A percentile compares a stretch with the other conserved stretches of the same genome.
Evolutionary conservation across 2,797 vertebrate genomes (phyloP).

Genomic region (Syncerus caffer): DNA sequence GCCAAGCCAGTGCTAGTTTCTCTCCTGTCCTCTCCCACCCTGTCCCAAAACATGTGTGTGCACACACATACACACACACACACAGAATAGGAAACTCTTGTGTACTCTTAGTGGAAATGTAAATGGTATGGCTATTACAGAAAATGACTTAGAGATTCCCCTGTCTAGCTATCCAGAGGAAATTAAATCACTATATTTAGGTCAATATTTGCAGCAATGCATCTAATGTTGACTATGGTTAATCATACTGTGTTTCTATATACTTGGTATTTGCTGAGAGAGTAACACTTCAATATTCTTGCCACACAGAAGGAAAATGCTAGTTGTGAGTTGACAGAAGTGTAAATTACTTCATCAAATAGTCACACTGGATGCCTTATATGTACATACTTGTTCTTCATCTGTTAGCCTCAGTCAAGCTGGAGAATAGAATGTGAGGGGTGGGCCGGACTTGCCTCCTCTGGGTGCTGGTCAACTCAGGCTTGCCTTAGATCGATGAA

Average conservation of each 20-base stretch:
- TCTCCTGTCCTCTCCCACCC: not conserved
- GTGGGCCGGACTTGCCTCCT: not conserved
- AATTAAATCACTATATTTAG: not conserved
- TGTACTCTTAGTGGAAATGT: not conserved
- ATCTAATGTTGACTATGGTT: not conserved
- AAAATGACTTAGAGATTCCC: not conserved
- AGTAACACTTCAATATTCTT: not conserved
- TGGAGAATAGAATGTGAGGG: not conserved
- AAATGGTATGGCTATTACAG: not conserved
- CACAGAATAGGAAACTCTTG: not conserved
- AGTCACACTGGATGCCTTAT: not conserved
- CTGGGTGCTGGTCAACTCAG: not conserved
- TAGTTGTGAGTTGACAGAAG: not conserved
- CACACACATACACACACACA: rapidly evolving
- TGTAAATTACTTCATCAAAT: not conserved
- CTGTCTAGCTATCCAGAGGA: not conserved
- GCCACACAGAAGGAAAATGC: not conserved
- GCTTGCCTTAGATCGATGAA: not conserved
- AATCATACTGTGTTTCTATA: not conserved
- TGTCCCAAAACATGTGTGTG: not conserved
- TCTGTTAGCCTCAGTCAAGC: not conserved
- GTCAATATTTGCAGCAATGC: not conserved
- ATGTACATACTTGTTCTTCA: not conserved
- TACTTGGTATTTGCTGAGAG: not conserved
- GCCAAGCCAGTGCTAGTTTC: not conserved